Conservation (phyloP, 2,797 vertebrate species). For the Urosaurus nigricauda region DNA sequence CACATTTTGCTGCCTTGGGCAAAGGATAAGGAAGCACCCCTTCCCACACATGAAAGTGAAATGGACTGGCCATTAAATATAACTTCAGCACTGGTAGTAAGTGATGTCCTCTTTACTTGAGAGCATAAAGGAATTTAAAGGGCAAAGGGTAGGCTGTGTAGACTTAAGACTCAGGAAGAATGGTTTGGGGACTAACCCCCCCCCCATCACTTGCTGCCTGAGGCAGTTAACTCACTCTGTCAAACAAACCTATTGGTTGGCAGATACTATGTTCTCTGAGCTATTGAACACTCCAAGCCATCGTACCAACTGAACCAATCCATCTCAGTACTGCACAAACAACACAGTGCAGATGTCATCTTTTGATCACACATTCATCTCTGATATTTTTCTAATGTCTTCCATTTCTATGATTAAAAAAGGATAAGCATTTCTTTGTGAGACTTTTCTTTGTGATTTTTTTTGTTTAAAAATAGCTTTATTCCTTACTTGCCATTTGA, state of each 20-base stretch:
- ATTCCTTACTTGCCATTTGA: slow-evolving; percentile 29
- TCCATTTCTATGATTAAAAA: not conserved
- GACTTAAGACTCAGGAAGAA: not conserved
- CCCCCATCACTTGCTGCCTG: not conserved
- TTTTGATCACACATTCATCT: not conserved
- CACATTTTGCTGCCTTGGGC: too few relatives aligned
- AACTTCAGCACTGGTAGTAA: too few relatives aligned
- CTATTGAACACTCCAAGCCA: not conserved
- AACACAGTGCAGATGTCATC: not conserved
- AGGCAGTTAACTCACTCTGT: not conserved
- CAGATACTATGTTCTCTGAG: not conserved
- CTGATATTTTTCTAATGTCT: not conserved
- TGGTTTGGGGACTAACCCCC: not conserved
- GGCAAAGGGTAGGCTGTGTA: too few relatives aligned
- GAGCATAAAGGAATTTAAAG: too few relatives aligned
- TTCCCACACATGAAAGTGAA: too few relatives aligned
- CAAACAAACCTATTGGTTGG: not conserved
- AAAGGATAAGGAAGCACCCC: too few relatives aligned
- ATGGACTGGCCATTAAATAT: too few relatives aligned
- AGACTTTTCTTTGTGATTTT: not conserved
- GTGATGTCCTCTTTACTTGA: too few relatives aligned
- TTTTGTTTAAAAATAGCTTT: slow-evolving; percentile 9
- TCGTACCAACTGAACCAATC: not conserved
- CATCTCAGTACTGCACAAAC: not conserved
- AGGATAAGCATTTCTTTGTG: not conserved